These are phyloP conservation scores for Dasyornis broadbenti DNA, from an alignment of 2,113 vertebrate genomes.

Conservation along the genomic window DNA sequence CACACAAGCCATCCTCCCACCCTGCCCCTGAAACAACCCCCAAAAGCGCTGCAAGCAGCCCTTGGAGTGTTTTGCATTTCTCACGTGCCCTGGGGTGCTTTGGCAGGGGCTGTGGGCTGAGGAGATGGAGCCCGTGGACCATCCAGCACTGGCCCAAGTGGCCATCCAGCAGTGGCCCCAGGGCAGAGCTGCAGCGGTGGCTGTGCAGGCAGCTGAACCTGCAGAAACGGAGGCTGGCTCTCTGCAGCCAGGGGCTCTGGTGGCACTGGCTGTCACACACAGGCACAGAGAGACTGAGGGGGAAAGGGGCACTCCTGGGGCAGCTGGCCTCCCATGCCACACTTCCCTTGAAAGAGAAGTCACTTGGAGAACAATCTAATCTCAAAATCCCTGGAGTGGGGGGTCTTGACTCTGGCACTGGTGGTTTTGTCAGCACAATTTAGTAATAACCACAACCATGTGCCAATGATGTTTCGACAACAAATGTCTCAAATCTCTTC, in stretches of 20 bases:
- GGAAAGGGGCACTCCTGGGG: background rate
- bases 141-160: background rate
- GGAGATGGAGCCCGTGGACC: background rate
- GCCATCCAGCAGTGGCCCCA: background rate
- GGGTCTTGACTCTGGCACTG: background rate
- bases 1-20: background rate
- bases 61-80: background rate
- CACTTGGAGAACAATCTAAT: background rate
- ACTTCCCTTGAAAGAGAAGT: background rate
- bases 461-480: background rate
- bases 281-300: background rate
- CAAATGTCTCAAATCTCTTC: background rate
- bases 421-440: background rate
- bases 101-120: background rate
- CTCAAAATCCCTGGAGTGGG: background rate
- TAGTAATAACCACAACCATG: background rate
- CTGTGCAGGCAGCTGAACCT: background rate
- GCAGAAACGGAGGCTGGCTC: background rate
- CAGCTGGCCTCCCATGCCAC: background rate
- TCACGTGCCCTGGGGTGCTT: fast-evolving
- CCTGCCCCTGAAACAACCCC: background rate
- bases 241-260: background rate
- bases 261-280: background rate
- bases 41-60: background rate
- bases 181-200: background rate